Conservation (phyloP, 2,888 invertebrate species). For the Busseola fusca region DNA sequence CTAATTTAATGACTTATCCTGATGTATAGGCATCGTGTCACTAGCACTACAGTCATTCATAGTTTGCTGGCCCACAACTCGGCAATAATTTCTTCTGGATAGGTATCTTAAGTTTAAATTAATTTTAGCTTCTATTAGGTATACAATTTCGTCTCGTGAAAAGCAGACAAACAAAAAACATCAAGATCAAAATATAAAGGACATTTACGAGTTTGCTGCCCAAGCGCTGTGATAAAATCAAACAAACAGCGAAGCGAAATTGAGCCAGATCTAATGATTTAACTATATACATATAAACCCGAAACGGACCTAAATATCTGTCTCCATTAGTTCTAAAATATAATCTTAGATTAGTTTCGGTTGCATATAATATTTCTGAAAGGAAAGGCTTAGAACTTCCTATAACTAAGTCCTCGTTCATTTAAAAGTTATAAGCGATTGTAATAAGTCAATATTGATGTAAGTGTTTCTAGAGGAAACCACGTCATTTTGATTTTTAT, state of each 20-base stretch:
- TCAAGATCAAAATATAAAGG: neutral
- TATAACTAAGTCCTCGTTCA: neutral
- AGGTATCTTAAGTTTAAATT: neutral
- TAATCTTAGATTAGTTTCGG: constrained; percentile 21
- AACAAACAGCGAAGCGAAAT: constrained; percentile 2
- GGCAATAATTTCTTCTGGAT: neutral
- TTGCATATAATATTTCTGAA: constrained; percentile 9
- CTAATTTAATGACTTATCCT: neutral
- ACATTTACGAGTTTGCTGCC: neutral
- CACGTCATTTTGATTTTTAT: constrained; percentile 18
- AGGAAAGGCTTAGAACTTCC: neutral
- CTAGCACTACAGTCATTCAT: neutral
- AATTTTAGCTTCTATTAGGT: neutral
- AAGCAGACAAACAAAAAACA: neutral
- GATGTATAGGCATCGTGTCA: neutral
- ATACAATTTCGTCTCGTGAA: neutral
- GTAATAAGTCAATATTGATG: neutral
- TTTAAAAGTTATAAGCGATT: neutral
- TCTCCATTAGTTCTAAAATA: neutral
- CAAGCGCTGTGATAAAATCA: neutral
- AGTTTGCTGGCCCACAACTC: neutral
- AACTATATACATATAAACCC: constrained; percentile 6
- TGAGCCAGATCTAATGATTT: constrained; percentile 1
- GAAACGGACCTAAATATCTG: constrained; percentile 3
- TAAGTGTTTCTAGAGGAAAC: neutral